Evolutionary conservation across 2,113 vertebrate species (phyloP).

Genomic region (Nicator chloris): DNA sequence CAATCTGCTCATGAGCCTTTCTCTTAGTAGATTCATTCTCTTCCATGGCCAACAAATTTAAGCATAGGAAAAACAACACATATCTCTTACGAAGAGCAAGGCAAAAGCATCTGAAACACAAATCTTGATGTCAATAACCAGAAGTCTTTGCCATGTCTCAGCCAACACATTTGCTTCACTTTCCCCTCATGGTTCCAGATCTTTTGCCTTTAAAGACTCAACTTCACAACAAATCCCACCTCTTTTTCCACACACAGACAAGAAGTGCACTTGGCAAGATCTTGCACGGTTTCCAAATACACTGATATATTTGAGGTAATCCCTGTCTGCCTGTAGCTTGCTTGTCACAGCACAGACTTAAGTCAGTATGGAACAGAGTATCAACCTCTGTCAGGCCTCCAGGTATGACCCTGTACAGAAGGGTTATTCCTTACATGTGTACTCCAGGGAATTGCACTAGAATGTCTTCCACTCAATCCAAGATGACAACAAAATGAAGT

Average conservation of each 20-base stretch:
- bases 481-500: neutral
- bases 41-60: neutral
- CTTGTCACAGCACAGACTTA: neutral
- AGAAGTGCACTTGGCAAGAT: neutral
- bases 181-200: neutral
- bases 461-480: neutral
- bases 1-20: neutral
- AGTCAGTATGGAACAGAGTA: accelerated
- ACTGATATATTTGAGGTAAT: neutral
- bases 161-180: neutral
- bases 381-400: accelerated
- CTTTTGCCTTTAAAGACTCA: neutral
- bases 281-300: neutral
- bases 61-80: neutral
- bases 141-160: neutral
- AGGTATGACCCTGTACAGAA: neutral
- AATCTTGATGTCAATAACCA: neutral
- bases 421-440: neutral
- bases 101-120: neutral
- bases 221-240: neutral
- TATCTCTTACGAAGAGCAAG: neutral
- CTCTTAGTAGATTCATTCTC: neutral
- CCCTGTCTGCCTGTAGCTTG: neutral
- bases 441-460: neutral
- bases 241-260: neutral